Evolutionary conservation across 2,113 vertebrate species (phyloP), one percentile per base, ranked within the genome.

Genomic region (Indicator maculatus): DNA sequence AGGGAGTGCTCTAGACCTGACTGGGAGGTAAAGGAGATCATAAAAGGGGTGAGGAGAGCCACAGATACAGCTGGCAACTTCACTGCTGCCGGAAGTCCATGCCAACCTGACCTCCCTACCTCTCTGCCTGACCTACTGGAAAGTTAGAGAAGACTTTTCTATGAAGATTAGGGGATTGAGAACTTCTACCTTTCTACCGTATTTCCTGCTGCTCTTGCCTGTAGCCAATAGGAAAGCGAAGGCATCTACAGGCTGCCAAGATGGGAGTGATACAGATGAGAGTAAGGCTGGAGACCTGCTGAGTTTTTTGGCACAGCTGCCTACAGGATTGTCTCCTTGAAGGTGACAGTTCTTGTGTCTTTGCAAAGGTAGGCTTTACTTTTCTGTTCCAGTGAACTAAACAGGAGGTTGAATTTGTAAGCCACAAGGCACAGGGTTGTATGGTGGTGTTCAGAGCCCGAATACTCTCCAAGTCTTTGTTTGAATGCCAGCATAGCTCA

Each of bases 101-200:
- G 30, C n/a, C 66, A 80, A 58, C 33, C 31, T 86, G 60, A 26
- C 12, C 6, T 87, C 31, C 19, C 36, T 1, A 0, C 31, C 39
- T 50, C 50, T 23, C 50, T 23, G 21, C 21, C 50, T 50, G 50
- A 23, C 50, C 21, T 23, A 21, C 50, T 52, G 56, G 64, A 15
- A 28, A 36, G 28, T 21, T 2, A 20, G 8, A 47, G 50, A 36
- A 84, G 12, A 50, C 30, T 67, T 61, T 64, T 21, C 47, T 0
- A 1, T 31, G 0, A 0, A 36, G 36, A 10, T 24, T 8, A 74
- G 20, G 56, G 8, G 6, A 27, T 6, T 15, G 11, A 3, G 26
- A 30, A 16, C 36, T 70, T 58, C 23, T 28, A 56, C 36, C 36
- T 75, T 39, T 45, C 69, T 63, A 16, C 63, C 17, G 5, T 6